phyloP scores from a whole-genome alignment of 2,113 vertebrate genomes.

The Carassius auratus region DNA sequence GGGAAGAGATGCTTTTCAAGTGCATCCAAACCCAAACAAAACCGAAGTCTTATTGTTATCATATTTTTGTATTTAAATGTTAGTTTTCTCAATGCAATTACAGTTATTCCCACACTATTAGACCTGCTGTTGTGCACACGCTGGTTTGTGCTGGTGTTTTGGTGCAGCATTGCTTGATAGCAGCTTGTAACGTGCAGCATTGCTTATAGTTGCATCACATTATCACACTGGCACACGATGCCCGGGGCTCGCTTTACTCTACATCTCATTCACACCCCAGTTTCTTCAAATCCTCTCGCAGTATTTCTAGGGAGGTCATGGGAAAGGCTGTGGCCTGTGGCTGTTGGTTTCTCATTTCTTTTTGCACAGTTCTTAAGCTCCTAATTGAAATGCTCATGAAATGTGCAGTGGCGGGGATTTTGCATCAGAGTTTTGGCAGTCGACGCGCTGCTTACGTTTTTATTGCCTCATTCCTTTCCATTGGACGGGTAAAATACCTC shows the following conservation, averaged over 20 bases:
- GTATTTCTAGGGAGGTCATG: too few relatives aligned
- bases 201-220: conserved; percentile 40
- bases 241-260: neutral
- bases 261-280: neutral
- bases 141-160: neutral
- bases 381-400: too few relatives aligned
- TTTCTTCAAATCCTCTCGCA: too few relatives aligned
- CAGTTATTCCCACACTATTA: neutral
- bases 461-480: too few relatives aligned
- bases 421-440: too few relatives aligned
- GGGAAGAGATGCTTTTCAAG: neutral
- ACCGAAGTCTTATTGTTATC: neutral
- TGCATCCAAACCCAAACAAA: neutral
- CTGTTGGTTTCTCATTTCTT: too few relatives aligned
- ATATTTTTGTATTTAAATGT: neutral
- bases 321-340: too few relatives aligned
- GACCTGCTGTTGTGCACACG: neutral
- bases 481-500: too few relatives aligned
- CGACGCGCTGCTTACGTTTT: too few relatives aligned
- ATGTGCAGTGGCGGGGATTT: too few relatives aligned
- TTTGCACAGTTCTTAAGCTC: too few relatives aligned
- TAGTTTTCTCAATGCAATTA: neutral
- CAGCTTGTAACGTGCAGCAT: neutral
- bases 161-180: neutral
- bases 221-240: neutral